Evolutionary conservation across 2,113 vertebrate species (phyloP).

Genomic region (Actenoides hombroni): DNA sequence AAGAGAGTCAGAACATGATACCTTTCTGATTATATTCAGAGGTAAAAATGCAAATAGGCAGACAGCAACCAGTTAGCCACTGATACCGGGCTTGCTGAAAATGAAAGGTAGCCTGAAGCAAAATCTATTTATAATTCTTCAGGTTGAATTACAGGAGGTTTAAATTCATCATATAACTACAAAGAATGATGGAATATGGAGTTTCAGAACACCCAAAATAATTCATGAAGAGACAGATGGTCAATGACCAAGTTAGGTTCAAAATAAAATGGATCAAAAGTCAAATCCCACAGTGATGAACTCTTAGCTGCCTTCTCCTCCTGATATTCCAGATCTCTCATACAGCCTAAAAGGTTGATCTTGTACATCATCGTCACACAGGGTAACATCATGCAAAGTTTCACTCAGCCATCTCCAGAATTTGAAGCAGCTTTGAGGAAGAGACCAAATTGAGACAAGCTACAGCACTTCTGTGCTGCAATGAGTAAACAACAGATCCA

Average conservation of each 20-base stretch:
- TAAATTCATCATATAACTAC: not conserved
- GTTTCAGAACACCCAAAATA: not conserved
- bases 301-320: not conserved
- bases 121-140: not conserved
- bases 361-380: accelerated
- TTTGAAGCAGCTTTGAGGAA: not conserved
- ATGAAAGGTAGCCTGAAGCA: not conserved
- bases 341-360: not conserved
- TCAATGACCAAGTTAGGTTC: not conserved
- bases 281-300: not conserved
- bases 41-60: not conserved
- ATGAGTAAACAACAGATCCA: not conserved
- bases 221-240: not conserved
- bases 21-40: not conserved
- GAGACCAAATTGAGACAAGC: not conserved
- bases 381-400: not conserved
- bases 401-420: not conserved
- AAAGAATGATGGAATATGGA: not conserved
- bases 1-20: not conserved
- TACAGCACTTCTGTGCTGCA: not conserved
- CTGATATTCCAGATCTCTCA: not conserved
- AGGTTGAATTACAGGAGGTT: not conserved
- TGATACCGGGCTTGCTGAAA: not conserved
- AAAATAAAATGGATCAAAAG: not conserved
- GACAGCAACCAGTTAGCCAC: not conserved